Base-by-base conservation (phyloP, 2,113 vertebrate species). In the Aplodontia rufa region DNA sequence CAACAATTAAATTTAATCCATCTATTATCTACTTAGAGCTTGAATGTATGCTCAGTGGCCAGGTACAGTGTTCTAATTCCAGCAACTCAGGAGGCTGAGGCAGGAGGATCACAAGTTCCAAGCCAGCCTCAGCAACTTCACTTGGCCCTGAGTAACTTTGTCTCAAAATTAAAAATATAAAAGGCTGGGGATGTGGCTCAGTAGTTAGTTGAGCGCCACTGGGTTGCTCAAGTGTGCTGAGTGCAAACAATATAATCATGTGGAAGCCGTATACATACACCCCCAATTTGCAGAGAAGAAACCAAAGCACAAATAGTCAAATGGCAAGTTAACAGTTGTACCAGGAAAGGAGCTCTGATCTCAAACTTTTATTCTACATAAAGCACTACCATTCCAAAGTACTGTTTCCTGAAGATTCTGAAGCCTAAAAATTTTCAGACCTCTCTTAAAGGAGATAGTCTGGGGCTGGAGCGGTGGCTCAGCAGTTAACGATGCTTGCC, bases 1-100 rank as follows among this genome's bases (percentile, higher is more conserved):
- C 45, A 66, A 90, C 40, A 93, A 79, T 69, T 90, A 81, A 94
- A 64, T 64, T 35, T 64, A 90, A 87, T 87, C 76, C 66, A 51
- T 45, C 86, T 95, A 83, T 8, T 58, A 74, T 30, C 64, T 40
- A 68, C 49, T 68, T 3, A 47, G 45, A 87, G 49, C 45, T 75
- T 80, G 5, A 75, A 64, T 69, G 45, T 58, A 12, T 68, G 58
- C 45, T 49, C 8, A 32, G 26, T 47, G 5, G n/a, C n/a, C n/a
- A n/a, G n/a, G n/a, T n/a, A n/a, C n/a, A n/a, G n/a, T n/a, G n/a
- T n/a, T n/a, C n/a, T n/a, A n/a, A n/a, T n/a, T n/a, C n/a, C n/a
- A n/a, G n/a, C n/a, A n/a, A n/a, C n/a, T n/a, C n/a, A n/a, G n/a
- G n/a, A n/a, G n/a, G n/a, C n/a, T n/a, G n/a, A n/a, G n/a, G n/a